These are phyloP conservation scores for Listronotus oregonensis DNA, from an alignment of 1,140 invertebrate genomes.

Conservation along the genomic window DNA sequence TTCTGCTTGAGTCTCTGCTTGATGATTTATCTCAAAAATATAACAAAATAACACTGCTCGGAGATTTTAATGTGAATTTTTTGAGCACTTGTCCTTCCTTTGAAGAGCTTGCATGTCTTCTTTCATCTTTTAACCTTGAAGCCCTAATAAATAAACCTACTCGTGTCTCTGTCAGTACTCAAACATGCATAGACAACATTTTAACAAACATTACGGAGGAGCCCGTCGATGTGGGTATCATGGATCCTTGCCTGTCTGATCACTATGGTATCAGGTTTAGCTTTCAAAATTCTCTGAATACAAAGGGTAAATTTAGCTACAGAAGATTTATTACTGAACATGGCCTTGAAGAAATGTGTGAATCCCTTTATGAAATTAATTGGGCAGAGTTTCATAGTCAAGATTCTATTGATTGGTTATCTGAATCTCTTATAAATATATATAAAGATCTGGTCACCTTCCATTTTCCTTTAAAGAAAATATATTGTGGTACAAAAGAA, in stretches of 20 bases:
- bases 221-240: neutral
- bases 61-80: slow-evolving; percentile 1
- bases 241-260: slow-evolving; percentile 2
- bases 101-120: slow-evolving; percentile 1
- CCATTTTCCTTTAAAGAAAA: neutral
- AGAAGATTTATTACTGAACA: neutral
- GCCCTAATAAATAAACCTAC: neutral
- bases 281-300: neutral
- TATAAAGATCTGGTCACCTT: too few relatives aligned
- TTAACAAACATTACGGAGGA: neutral
- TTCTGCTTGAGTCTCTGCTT: neutral
- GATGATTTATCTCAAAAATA: neutral
- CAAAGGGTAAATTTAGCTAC: neutral
- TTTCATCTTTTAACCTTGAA: slow-evolving; percentile 2
- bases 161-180: neutral
- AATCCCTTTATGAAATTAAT: neutral
- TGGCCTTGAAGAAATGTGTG: neutral
- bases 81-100: neutral
- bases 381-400: neutral
- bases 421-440: too few relatives aligned
- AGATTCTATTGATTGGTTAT: too few relatives aligned
- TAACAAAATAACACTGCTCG: neutral
- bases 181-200: neutral
- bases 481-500: neutral
- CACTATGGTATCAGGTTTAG: slow-evolving; percentile 3